Conservation (phyloP, 2,113 vertebrate species). For the Mobula hypostoma region DNA sequence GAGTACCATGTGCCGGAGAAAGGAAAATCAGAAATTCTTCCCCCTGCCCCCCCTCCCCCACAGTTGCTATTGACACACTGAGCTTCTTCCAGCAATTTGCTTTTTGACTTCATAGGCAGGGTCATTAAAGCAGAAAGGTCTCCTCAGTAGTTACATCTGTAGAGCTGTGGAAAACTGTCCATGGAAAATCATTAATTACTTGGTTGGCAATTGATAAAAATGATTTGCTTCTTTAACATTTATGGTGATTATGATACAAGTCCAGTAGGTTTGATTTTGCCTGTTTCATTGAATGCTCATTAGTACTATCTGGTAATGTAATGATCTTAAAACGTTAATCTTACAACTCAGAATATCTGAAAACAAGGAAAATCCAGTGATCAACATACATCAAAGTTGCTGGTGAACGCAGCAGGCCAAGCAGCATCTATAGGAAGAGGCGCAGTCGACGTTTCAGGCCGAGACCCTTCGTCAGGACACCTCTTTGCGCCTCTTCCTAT, state of each 20-base stretch:
- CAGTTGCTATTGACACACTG: no score
- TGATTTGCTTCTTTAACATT: not conserved
- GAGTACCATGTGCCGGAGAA: no score
- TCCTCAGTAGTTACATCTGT: not conserved
- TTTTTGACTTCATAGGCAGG: no score
- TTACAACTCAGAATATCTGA: not conserved
- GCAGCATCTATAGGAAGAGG: no score
- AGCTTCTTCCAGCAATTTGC: no score
- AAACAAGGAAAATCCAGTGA: not conserved
- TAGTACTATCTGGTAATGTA: not conserved
- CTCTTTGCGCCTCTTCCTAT: no score
- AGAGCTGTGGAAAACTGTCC: not conserved
- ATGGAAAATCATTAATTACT: not conserved
- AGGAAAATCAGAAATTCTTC: no score
- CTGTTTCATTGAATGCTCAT: not conserved
- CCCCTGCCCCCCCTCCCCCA: no score
- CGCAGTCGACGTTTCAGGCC: no score
- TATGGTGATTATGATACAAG: not conserved
- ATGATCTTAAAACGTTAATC: not conserved
- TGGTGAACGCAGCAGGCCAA: no score
- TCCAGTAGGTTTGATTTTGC: not conserved
- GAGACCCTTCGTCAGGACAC: no score
- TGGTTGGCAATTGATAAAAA: not conserved
- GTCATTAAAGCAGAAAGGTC: not conserved
- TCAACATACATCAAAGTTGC: no score